phyloP scores from a whole-genome alignment of 2,113 vertebrate genomes.

The Anguilla rostrata region DNA sequence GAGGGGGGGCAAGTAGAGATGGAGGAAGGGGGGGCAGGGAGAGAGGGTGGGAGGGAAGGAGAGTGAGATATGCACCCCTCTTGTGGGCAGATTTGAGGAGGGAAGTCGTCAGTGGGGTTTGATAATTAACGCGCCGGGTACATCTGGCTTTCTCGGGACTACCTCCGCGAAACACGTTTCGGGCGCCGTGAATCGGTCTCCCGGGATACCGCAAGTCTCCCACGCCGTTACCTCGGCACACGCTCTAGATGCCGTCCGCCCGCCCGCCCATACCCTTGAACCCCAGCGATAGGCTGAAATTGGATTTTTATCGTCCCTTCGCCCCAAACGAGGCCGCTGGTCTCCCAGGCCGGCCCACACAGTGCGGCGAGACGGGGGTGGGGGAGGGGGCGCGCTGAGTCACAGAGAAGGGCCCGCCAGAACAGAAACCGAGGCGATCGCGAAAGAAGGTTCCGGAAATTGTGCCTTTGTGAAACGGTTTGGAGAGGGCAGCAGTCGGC shows the following conservation, averaged over 20 bases:
- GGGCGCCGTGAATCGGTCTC: not conserved
- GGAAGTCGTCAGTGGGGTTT: not conserved
- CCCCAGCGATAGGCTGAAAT: not conserved
- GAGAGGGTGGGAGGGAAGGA: too few relatives aligned
- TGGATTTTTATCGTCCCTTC: not conserved
- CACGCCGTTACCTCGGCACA: not conserved
- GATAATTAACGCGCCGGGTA: not conserved
- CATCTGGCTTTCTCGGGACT: not conserved
- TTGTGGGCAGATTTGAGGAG: not conserved
- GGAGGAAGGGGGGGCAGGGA: too few relatives aligned
- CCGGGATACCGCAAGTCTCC: too few relatives aligned
- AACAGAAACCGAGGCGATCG: not conserved
- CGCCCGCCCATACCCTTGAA: not conserved
- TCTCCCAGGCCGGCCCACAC: not conserved
- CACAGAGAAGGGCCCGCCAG: not conserved
- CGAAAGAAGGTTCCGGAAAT: constrained; percentile 6
- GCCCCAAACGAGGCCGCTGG: not conserved
- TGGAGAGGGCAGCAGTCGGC: not conserved
- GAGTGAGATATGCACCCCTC: not conserved
- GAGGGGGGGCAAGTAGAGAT: too few relatives aligned
- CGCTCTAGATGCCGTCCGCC: not conserved
- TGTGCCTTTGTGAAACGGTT: not conserved
- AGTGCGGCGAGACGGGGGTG: too few relatives aligned
- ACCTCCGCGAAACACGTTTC: not conserved
- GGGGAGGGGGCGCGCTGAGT: not conserved